phyloP scores from a whole-genome alignment of 2,888 invertebrate genomes.

The Sthenelais limicola region DNA sequence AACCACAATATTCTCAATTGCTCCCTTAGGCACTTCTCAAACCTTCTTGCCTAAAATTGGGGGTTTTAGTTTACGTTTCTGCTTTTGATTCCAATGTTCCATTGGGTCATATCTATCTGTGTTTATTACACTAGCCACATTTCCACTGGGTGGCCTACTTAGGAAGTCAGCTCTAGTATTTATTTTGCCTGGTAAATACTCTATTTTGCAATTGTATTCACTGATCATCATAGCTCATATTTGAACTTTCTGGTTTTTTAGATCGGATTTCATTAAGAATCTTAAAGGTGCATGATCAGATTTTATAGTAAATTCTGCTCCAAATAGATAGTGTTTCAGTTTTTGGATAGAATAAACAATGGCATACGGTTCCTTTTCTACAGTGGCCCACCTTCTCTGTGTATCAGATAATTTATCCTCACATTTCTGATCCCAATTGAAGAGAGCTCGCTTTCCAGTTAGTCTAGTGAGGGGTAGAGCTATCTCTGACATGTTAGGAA shows the following conservation, averaged over 20 bases:
- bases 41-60: too few species aligned
- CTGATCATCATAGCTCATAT: not conserved
- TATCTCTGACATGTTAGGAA: constrained; percentile 1
- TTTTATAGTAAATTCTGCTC: constrained; percentile 6
- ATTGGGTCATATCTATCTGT: not conserved
- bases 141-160: not conserved
- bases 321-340: constrained; percentile 16
- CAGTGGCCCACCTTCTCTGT: not conserved
- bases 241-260: not conserved
- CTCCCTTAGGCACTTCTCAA: too few species aligned
- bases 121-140: not conserved
- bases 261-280: not conserved
- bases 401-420: constrained; percentile 21
- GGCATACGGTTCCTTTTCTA: not conserved
- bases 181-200: not conserved
- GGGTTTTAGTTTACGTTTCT: too few species aligned
- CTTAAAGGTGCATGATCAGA: not conserved
- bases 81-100: constrained; percentile 12
- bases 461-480: too few species aligned
- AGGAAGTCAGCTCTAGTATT: not conserved
- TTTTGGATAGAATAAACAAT: constrained; percentile 6
- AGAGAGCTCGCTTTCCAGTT: too few species aligned
- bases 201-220: not conserved
- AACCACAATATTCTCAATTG: too few species aligned
- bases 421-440: not conserved